Base-by-base conservation (phyloP, 2,113 vertebrate genomes). In the Siphamia tubifer region DNA sequence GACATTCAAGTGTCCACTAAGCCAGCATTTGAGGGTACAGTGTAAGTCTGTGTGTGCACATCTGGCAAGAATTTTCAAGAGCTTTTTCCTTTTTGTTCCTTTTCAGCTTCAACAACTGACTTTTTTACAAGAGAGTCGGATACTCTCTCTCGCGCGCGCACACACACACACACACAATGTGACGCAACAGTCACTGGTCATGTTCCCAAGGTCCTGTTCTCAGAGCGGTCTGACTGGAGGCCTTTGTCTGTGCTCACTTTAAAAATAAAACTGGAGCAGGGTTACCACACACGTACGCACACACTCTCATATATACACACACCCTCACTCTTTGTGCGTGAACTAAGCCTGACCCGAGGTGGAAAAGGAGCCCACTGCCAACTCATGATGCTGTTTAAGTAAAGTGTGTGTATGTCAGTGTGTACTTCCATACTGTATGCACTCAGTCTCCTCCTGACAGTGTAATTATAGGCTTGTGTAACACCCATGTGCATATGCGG, bases 151-250 rank as follows among this genome's bases (percentile, higher is more conserved):
- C 62, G 58, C 61, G 74, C 40, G 74, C 49, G 72, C 45, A 75
- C 64, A 75, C 54, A 76, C 72, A 71, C 39, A 61, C 64, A 60
- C 61, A 71, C 77, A 84, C 71, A 42, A 71, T 74, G 83, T 92
- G 91, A 92, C 89, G 89, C 90, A 92, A 91, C 87, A 81, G 79
- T 74, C 80, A 74, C 79, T 92, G 90, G 90, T 93, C 90, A 89
- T 90, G 91, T 91, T 92, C 90, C 91, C 89, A 90, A 91, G 91
- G 90, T 87, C 86, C 89, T 86, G 91, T 92, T 93, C 90, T 92
- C 91, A 91, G 86, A 86, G 91, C 35, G 42, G 85, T 74, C 84
- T 92, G 92, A 93, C 90, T 93, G 78, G 83, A 90, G 85, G 85
- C 87, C 92, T 93, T 93, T 93, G 92, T 93, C 85, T 93, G 74